Evolutionary conservation across 1,140 invertebrate species (phyloP), one percentile per base, ranked within the genome.

Genomic region (Chironomus tepperi): DNA sequence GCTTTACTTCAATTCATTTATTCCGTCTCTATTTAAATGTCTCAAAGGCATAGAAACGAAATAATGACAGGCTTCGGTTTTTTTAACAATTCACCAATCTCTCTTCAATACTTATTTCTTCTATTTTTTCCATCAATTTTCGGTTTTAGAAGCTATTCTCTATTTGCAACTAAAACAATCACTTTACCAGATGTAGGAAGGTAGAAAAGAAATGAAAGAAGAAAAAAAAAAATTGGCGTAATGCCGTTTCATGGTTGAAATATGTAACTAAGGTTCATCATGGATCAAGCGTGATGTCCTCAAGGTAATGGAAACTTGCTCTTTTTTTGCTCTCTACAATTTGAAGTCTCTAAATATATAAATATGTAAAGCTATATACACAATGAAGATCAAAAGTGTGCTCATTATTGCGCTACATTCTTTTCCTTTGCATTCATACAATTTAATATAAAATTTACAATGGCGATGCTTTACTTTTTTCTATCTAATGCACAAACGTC

Each of bases 251-350:
- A 57, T 57, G n/a, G 10, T 57, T 57, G 9, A 12, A 12, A 12
- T 57, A 12, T n/a, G 47, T n/a, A 12, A 12, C 47, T 12, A 57
- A 57, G 47, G 47, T 57, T 57, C 47, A 57, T 57, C 47, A 57
- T 57, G 47, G 47, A 57, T 57, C 47, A 57, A 57, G 47, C 47
- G 47, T 57, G 47, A 57, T 57, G n/a, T 57, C 47, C 47, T 57
- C 47, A n/a, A 57, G 47, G 47, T 57, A n/a, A 57, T 57, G 47
- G n/a, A 57, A 57, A 10, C 9, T 57, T 12, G 9, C 9, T 57
- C n/a, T 57, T 57, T 57, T 47, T 57, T 57, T 57, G 47, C 47
- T 57, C 47, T 57, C 47, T 57, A 12, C 47, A 12, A 57, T 12
- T 57, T n/a, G 47, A 57, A 12, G 47, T n/a, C 47, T n/a, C 10